phyloP scores from a whole-genome alignment of 2,113 vertebrate species.

The Barbus barbus region DNA sequence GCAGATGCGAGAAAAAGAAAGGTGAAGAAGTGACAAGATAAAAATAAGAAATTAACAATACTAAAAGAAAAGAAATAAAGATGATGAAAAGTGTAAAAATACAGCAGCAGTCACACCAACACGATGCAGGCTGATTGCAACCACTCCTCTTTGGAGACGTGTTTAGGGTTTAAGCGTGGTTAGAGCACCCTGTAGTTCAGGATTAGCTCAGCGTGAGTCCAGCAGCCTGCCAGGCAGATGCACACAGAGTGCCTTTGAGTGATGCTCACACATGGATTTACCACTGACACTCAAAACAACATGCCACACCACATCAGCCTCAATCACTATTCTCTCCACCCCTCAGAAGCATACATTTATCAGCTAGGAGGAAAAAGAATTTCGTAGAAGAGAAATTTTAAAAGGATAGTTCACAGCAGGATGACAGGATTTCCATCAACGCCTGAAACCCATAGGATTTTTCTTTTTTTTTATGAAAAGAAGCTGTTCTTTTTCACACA shows the following conservation, averaged over 20 bases:
- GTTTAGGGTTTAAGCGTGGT: conserved; percentile 36
- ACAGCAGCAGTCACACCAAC: too few relatives aligned
- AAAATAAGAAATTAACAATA: conserved; percentile 5
- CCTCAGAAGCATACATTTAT: background rate
- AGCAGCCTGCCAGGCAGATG: conserved; percentile 24
- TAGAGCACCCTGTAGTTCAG: conserved; percentile 55
- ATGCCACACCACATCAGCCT: conserved; percentile 30
- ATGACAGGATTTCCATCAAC: background rate
- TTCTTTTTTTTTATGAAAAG: background rate
- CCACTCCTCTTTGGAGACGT: background rate
- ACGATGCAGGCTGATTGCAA: background rate
- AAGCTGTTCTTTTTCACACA: too few relatives aligned
- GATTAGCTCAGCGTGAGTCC: conserved; percentile 59
- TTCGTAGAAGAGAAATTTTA: background rate
- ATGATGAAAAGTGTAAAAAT: background rate
- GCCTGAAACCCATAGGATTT: background rate
- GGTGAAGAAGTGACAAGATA: background rate
- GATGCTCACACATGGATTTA: conserved; percentile 57
- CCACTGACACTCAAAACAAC: conserved; percentile 60
- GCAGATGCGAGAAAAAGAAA: background rate
- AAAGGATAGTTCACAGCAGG: background rate
- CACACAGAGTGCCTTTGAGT: conserved; percentile 59
- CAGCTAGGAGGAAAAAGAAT: conserved; percentile 7
- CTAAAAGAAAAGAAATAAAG: background rate
- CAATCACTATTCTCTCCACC: conserved; percentile 21